Percentiles rank a stretch among this genome's conserved stretches.
Conservation (phyloP, 2,113 vertebrate species). For the Parus major region DNA sequence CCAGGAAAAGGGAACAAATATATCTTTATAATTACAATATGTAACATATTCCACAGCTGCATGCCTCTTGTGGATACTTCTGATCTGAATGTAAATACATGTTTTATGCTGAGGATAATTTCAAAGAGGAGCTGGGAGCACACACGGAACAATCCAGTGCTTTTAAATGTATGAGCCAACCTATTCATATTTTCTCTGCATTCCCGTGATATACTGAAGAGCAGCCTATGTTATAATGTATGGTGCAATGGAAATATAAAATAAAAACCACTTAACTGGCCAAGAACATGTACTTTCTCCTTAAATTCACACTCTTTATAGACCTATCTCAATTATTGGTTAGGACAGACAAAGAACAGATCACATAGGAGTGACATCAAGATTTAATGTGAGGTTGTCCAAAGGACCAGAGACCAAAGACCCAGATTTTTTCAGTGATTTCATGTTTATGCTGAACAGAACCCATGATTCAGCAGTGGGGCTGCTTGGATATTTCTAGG, state of each 20-base stretch:
- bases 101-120: conserved; percentile 34
- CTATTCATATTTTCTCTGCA: neutral
- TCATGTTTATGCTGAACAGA: neutral
- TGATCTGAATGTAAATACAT: conserved; percentile 52
- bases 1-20: conserved; percentile 9
- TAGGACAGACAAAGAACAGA: neutral
- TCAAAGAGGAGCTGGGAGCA: conserved; percentile 17
- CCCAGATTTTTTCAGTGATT: neutral
- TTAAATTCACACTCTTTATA: neutral
- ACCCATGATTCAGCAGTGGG: too few species aligned
- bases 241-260: neutral
- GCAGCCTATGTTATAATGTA: neutral
- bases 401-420: neutral
- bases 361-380: neutral
- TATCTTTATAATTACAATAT: conserved; percentile 57
- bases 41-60: conserved; percentile 25
- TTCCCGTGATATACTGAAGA: neutral
- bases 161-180: neutral
- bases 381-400: neutral
- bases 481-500: neutral
- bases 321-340: neutral
- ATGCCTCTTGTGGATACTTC: conserved; percentile 29
- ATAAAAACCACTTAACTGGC: neutral
- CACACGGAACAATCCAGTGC: neutral
- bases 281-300: neutral